Evolutionary conservation across 1,140 invertebrate genomes (phyloP).

Genomic region (Paralvinella palmiformis): DNA sequence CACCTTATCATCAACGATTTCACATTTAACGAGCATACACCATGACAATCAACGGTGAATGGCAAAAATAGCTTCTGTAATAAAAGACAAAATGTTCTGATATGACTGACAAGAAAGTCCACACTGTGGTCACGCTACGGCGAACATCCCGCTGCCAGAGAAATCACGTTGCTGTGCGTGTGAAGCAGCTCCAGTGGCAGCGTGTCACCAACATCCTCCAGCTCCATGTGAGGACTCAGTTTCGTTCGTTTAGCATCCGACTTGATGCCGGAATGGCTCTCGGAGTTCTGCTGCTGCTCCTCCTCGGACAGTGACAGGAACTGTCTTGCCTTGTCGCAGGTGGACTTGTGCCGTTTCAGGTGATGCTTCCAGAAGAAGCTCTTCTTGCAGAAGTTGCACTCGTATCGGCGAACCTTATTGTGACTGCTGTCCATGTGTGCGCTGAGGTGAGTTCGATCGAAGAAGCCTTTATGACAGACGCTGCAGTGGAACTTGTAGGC

Average conservation of each 20-base stretch:
- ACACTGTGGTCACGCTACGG: too few relatives aligned
- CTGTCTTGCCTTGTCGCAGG: constrained; percentile 8
- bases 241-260: neutral
- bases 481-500: constrained; percentile 14
- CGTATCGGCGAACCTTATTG: constrained; percentile 15
- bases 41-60: too few relatives aligned
- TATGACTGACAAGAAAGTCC: too few relatives aligned
- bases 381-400: constrained; percentile 15
- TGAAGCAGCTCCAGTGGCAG: neutral
- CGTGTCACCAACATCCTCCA: neutral
- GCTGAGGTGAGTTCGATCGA: constrained; percentile 15
- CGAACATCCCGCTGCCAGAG: too few relatives aligned
- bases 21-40: too few relatives aligned
- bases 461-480: constrained; percentile 20
- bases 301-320: neutral
- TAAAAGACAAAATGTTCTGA: too few relatives aligned
- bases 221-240: neutral
- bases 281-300: neutral
- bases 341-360: constrained; percentile 14
- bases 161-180: neutral
- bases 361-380: constrained; percentile 23
- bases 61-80: too few relatives aligned
- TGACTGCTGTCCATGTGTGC: constrained; percentile 19
- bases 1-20: too few relatives aligned
- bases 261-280: neutral